phyloP scores from a whole-genome alignment of 1,140 invertebrate genomes.

The Leptinotarsa texana region DNA sequence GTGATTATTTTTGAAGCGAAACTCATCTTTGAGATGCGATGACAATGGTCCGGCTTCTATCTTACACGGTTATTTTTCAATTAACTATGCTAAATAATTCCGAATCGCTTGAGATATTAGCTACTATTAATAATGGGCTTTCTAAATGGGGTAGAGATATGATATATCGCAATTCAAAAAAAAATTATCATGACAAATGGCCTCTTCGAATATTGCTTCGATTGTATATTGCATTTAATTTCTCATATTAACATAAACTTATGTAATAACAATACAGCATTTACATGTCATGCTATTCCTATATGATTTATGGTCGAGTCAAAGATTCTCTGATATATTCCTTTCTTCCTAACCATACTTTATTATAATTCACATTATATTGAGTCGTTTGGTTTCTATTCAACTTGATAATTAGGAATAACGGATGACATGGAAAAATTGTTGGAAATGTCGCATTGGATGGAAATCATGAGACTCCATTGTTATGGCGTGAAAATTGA shows the following conservation, averaged over 20 bases:
- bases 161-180: constrained; percentile 16
- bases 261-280: constrained; percentile 43
- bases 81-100: constrained; percentile 2
- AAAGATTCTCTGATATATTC: constrained; percentile 32
- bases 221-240: constrained; percentile 39
- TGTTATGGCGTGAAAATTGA: neutral
- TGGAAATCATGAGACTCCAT: constrained; percentile 18
- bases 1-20: neutral
- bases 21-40: neutral
- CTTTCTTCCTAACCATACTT: constrained; percentile 18
- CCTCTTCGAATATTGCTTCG: constrained; percentile 37
- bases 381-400: constrained; percentile 25
- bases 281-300: constrained; percentile 39
- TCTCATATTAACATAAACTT: constrained; percentile 41
- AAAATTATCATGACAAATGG: constrained; percentile 36
- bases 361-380: constrained; percentile 15
- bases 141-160: constrained; percentile 30
- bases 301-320: constrained; percentile 38
- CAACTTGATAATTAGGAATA: constrained; percentile 26
- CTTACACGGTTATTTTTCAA: constrained; percentile 15
- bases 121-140: constrained; percentile 35
- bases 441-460: constrained; percentile 12
- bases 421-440: constrained; percentile 23
- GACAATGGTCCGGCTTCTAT: constrained; percentile 4
- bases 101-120: constrained; percentile 7